phyloP scores from a whole-genome alignment of 1,140 invertebrate species.

The Apis cerana region DNA sequence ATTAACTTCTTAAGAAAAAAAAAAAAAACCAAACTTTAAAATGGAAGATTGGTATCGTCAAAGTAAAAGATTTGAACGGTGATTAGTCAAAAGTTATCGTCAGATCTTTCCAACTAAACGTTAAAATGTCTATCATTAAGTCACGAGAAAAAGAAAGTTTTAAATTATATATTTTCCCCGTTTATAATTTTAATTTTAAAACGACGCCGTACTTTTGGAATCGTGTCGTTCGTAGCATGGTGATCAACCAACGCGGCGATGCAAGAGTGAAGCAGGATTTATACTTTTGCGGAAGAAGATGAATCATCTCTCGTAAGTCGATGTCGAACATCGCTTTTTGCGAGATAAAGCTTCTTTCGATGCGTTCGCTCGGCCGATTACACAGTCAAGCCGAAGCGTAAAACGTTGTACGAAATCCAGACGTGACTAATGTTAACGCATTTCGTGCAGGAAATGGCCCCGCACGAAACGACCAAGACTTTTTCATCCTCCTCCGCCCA shows the following conservation, averaged over 20 bases:
- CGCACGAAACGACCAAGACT: constrained; percentile 15
- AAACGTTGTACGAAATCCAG: constrained; percentile 34
- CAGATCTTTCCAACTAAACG: neutral
- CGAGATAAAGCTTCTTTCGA: constrained; percentile 24
- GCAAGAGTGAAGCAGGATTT: neutral
- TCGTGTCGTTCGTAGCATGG: too few relatives aligned
- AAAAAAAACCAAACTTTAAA: neutral
- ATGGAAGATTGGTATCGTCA: neutral
- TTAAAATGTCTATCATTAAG: neutral
- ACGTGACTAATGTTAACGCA: constrained; percentile 31
- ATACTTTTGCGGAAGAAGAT: constrained; percentile 10
- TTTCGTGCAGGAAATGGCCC: constrained; percentile 31
- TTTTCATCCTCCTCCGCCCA: constrained; percentile 35
- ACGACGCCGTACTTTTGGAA: neutral
- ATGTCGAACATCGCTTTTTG: constrained; percentile 15
- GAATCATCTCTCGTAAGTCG: constrained; percentile 24
- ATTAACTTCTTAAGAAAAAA: neutral
- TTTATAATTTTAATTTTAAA: neutral
- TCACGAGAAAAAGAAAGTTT: neutral
- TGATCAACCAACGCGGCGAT: neutral
- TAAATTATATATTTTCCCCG: neutral
- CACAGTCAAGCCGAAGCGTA: constrained; percentile 17
- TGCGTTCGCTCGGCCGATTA: constrained; percentile 19
- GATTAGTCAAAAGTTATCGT: neutral
- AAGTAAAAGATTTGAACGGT: neutral